Evolutionary conservation across 2,113 vertebrate species (phyloP).

Genomic region (Archocentrus centrarchus): DNA sequence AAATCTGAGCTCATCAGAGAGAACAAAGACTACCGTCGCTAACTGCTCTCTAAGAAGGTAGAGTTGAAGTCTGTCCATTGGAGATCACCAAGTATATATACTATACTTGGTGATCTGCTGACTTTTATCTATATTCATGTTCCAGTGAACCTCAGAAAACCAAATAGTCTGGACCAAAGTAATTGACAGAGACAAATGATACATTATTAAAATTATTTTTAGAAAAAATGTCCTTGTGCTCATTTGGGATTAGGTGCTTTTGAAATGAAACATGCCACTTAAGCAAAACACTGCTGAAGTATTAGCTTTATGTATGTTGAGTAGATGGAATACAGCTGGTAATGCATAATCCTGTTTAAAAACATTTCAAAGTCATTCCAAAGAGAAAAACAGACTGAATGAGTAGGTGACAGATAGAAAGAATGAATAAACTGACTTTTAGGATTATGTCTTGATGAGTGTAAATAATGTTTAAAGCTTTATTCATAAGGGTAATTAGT

Average conservation of each 20-base stretch:
- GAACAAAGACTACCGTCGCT: neutral
- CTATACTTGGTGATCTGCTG: too few species aligned
- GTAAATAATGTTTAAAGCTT: neutral
- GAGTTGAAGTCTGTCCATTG: neutral
- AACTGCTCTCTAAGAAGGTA: neutral
- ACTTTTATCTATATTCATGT: neutral
- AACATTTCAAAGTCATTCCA: conserved; percentile 22
- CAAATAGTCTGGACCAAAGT: neutral
- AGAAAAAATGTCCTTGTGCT: neutral
- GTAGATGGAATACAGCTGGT: neutral
- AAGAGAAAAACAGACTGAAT: conserved; percentile 28
- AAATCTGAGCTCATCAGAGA: neutral
- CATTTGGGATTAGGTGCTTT: neutral
- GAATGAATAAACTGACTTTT: conserved; percentile 3
- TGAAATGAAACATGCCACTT: conserved; percentile 16
- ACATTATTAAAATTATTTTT: conserved; percentile 1
- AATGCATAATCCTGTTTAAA: neutral
- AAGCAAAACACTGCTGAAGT: conserved; percentile 3
- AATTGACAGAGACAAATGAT: neutral
- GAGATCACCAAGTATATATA: too few species aligned
- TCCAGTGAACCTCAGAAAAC: neutral
- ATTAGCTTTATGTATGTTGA: neutral
- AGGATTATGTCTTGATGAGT: conserved; percentile 8
- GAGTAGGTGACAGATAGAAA: neutral
- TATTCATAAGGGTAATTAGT: conserved; percentile 14